Conservation (phyloP, 2,113 vertebrate genomes). For the Machaerirhynchus nigripectus region DNA sequence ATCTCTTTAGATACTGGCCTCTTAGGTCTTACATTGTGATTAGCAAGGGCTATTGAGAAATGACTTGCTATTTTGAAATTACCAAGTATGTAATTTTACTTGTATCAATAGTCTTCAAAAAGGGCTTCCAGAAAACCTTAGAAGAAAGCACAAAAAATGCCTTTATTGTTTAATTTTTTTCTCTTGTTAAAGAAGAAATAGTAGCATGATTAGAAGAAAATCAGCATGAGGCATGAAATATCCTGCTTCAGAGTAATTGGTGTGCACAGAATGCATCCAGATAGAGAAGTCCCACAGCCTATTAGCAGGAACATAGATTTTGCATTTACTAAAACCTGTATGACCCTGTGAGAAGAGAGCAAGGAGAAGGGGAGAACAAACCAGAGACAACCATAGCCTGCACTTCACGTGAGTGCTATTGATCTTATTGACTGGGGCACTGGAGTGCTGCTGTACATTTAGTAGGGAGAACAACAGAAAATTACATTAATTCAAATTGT, state of each 20-base stretch:
- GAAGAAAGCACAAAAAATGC: not conserved
- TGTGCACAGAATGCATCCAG: not conserved
- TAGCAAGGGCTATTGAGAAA: not conserved
- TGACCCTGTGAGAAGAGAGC: not conserved
- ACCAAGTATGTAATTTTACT: not conserved
- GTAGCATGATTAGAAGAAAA: not conserved
- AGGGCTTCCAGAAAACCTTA: not conserved
- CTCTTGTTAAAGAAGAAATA: not conserved
- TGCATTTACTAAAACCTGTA: not conserved
- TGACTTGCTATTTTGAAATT: not conserved
- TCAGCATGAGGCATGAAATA: not conserved
- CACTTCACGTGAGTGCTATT: constrained; percentile 45
- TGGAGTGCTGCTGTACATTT: constrained; percentile 60
- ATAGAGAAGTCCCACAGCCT: not conserved
- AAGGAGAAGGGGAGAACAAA: not conserved
- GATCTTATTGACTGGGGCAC: constrained; percentile 68
- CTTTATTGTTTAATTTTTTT: not conserved
- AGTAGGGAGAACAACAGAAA: constrained; percentile 61
- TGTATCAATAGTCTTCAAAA: not conserved
- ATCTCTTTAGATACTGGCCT: not conserved
- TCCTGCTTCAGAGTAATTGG: not conserved
- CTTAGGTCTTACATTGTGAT: not conserved
- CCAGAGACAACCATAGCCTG: not conserved
- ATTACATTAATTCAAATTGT: constrained; percentile 69
- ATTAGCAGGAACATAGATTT: not conserved